Conservation (phyloP, 2,797 vertebrate genomes). For the Cyprinodon diabolis region DNA sequence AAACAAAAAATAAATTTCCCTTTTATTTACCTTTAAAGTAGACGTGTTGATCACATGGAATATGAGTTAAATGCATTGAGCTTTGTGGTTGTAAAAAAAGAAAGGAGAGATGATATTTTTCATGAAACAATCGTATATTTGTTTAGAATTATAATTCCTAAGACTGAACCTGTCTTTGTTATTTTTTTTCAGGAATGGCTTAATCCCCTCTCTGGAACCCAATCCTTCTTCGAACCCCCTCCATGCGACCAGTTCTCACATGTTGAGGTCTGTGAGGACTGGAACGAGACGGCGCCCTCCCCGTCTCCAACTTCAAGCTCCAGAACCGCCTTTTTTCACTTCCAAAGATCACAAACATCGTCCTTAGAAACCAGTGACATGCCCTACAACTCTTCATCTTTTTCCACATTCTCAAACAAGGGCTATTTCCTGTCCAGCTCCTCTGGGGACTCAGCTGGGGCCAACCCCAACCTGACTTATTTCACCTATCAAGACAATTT, state of each 20-base stretch:
- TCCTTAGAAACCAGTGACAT: slow-evolving; percentile 23
- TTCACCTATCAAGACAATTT: slow-evolving; percentile 64
- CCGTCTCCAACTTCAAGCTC: slow-evolving; percentile 28
- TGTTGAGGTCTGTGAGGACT: slow-evolving; percentile 60
- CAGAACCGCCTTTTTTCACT: slow-evolving; percentile 30
- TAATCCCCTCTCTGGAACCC: slow-evolving; percentile 48
- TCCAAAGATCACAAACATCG: background rate
- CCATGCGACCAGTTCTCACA: slow-evolving; percentile 63
- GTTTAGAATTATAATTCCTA: background rate
- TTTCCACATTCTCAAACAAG: slow-evolving; percentile 75
- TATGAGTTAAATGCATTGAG: background rate
- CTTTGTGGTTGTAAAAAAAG: background rate
- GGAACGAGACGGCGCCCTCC: background rate
- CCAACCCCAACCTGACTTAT: slow-evolving; percentile 52
- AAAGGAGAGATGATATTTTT: background rate
- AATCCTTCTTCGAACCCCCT: slow-evolving; percentile 43
- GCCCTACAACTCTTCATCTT: slow-evolving; percentile 42
- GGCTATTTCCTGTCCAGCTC: slow-evolving; percentile 74
- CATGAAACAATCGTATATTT: background rate
- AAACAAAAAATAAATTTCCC: background rate
- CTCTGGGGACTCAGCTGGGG: slow-evolving; percentile 16
- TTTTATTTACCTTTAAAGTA: background rate
- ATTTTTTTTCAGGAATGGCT: slow-evolving; percentile 71
- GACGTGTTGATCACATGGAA: background rate
- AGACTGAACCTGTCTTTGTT: background rate